Evolutionary conservation across 2,113 vertebrate species (phyloP).

Genomic region (Andinoacara biseriatus): DNA sequence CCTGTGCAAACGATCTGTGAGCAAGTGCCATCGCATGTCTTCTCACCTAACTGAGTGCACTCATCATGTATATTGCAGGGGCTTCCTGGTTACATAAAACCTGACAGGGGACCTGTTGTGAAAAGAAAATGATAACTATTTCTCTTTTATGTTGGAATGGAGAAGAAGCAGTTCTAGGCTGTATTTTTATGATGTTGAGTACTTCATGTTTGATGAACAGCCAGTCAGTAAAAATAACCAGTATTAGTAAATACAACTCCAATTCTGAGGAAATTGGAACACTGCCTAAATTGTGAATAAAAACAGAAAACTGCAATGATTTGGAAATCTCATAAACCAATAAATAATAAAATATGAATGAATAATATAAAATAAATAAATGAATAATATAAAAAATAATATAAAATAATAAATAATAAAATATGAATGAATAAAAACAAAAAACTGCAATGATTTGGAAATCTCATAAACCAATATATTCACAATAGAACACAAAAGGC

Average conservation of each 20-base stretch:
- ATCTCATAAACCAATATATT: no score
- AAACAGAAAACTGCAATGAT: not conserved
- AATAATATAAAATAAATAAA: no score
- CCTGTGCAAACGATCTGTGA: not conserved
- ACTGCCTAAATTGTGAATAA: not conserved
- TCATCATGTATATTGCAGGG: slow-evolving; percentile 52
- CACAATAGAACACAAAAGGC: no score
- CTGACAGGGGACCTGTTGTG: slow-evolving; percentile 11
- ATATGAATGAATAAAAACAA: not conserved
- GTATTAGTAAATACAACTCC: not conserved
- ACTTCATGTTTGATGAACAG: no score
- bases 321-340: no score
- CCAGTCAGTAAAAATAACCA: no score
- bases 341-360: no score
- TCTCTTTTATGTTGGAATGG: not conserved
- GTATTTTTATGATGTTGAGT: not conserved
- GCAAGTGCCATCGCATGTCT: not conserved
- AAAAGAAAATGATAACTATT: not conserved
- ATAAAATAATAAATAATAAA: no score
- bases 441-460: not conserved
- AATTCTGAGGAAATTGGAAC: not conserved
- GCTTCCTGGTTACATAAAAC: slow-evolving; percentile 40
- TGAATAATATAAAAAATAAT: no score
- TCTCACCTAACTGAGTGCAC: not conserved
- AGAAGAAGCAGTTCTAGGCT: not conserved